phyloP scores from a whole-genome alignment of 1,140 invertebrate genomes.

The Papilio glaucus region DNA sequence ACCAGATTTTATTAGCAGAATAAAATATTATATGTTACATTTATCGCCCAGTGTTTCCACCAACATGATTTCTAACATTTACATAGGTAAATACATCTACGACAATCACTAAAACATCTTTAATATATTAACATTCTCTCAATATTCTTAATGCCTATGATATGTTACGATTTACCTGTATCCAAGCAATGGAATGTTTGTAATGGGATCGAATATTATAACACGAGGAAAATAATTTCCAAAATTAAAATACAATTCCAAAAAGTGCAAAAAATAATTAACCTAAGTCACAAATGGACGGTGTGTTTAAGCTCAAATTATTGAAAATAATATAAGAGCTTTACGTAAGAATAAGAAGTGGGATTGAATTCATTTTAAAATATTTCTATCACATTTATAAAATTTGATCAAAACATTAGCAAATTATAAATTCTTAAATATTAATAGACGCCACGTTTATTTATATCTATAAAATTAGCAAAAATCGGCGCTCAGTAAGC shows the following conservation, averaged over 20 bases:
- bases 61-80: too few species aligned
- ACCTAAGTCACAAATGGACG: constrained; percentile 35
- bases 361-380: too few species aligned
- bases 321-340: not conserved
- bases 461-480: not conserved
- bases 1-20: too few species aligned
- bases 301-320: constrained; percentile 35
- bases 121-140: constrained; percentile 8
- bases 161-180: constrained; percentile 65
- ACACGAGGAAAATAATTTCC: not conserved
- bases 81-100: constrained; percentile 6
- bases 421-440: not conserved
- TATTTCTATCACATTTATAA: constrained; percentile 14
- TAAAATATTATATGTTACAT: not conserved
- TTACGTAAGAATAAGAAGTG: too few species aligned
- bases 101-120: not conserved
- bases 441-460: not conserved
- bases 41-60: not conserved
- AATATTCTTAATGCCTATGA: constrained; percentile 59
- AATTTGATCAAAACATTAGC: not conserved
- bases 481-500: not conserved
- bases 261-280: constrained; percentile 21
- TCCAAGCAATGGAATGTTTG: not conserved
- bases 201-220: not conserved
- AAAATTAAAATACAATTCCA: constrained; percentile 9